These are phyloP conservation scores for Ceyx margarethae DNA, from an alignment of 2,113 vertebrate genomes.

Conservation along the genomic window DNA sequence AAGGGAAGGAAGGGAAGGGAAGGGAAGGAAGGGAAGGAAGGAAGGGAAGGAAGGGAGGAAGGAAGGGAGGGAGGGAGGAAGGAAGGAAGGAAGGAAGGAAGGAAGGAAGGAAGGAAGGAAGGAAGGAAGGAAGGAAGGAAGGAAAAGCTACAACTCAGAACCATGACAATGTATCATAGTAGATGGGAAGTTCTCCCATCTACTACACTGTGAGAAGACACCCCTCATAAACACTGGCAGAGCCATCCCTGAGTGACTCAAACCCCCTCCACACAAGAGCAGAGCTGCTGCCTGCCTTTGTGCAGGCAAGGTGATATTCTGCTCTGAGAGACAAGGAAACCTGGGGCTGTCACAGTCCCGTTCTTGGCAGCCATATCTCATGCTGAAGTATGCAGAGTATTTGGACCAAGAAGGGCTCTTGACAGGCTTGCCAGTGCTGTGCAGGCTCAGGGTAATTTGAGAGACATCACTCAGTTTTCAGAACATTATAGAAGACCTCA, in stretches of 20 bases:
- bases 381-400: background rate
- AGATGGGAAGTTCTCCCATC: background rate
- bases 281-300: background rate
- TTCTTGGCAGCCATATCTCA: background rate
- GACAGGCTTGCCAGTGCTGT: background rate
- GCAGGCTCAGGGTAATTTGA: background rate
- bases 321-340: background rate
- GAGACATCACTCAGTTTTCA: background rate
- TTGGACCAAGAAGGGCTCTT: background rate
- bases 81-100: too few relatives aligned
- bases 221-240: background rate
- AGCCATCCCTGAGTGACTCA: background rate
- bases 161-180: background rate
- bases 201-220: background rate
- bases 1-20: too few relatives aligned
- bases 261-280: background rate
- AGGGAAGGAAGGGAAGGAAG: too few relatives aligned
- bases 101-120: too few relatives aligned
- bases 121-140: too few relatives aligned
- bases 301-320: background rate
- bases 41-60: too few relatives aligned
- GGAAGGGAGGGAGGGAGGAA: too few relatives aligned
- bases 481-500: background rate
- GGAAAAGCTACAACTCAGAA: background rate
- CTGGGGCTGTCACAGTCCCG: background rate